Conservation (phyloP, 2,113 vertebrate species). For the Amphilophus citrinellus region DNA sequence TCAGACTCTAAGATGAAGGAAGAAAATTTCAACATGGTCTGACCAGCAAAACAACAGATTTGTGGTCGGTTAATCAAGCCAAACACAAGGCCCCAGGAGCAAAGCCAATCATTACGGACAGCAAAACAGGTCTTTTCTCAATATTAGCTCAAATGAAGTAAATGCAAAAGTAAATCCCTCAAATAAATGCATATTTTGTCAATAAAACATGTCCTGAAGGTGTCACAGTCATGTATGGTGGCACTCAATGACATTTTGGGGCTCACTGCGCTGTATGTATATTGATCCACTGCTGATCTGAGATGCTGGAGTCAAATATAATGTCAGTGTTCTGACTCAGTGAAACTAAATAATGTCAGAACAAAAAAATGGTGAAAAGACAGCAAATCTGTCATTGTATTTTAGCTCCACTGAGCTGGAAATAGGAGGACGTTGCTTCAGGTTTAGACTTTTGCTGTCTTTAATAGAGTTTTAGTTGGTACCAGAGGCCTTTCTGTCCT, state of each 20-base stretch:
- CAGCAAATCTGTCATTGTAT: neutral
- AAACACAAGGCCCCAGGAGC: neutral
- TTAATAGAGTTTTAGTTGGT: slow-evolving; percentile 5
- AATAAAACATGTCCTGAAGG: neutral
- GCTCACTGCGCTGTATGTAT: neutral
- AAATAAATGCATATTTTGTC: neutral
- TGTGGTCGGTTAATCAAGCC: slow-evolving; percentile 4
- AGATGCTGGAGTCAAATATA: slow-evolving; percentile 3
- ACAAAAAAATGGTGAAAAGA: slow-evolving; percentile 9
- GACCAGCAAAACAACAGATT: neutral
- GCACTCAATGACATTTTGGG: neutral
- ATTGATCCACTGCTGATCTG: neutral
- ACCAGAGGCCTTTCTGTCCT: slow-evolving; percentile 15
- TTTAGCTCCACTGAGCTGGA: neutral
- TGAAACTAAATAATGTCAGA: slow-evolving; percentile 4
- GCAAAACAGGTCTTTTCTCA: neutral
- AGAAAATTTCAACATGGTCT: slow-evolving; percentile 18
- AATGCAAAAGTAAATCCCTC: neutral
- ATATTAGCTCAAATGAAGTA: neutral
- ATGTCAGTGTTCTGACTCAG: slow-evolving; percentile 14
- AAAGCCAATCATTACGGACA: neutral
- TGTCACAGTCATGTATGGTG: neutral
- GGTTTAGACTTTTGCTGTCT: slow-evolving; percentile 25
- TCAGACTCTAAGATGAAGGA: neutral
- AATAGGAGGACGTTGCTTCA: neutral